Evolutionary conservation across 2,113 vertebrate species (phyloP).

Genomic region (Corythornis vintsioides): DNA sequence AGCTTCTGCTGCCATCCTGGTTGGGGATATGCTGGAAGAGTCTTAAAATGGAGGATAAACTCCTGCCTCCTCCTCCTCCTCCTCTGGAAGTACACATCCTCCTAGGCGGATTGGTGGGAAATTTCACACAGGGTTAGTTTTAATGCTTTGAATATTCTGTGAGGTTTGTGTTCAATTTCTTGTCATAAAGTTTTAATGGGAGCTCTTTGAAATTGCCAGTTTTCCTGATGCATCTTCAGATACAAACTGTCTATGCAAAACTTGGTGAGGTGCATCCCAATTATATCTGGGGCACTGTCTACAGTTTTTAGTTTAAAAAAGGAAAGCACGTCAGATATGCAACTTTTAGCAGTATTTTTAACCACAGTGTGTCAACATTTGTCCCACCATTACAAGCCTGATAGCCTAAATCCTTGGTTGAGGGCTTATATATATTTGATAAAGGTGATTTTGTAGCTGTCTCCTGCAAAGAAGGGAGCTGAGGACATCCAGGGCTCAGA

Average conservation of each 20-base stretch:
- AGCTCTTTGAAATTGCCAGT: conserved; percentile 33
- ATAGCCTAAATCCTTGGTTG: conserved; percentile 15
- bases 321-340: conserved; percentile 13
- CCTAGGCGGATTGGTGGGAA: background rate
- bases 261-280: conserved; percentile 38
- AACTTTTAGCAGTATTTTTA: conserved; percentile 40
- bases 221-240: conserved; percentile 19
- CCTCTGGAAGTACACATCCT: background rate
- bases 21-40: background rate
- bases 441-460: background rate
- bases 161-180: conserved; percentile 45
- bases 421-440: background rate
- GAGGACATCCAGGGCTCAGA: background rate
- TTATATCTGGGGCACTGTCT: conserved; percentile 1
- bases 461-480: background rate
- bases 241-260: conserved; percentile 52
- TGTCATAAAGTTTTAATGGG: conserved; percentile 64
- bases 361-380: background rate
- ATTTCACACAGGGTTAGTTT: conserved; percentile 62
- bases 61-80: conserved; percentile 3
- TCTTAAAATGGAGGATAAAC: conserved; percentile 61
- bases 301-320: background rate
- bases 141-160: conserved; percentile 48
- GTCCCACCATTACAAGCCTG: conserved; percentile 14
- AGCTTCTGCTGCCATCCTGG: background rate